A percentile compares a stretch with the other conserved stretches of the same genome.
Evolutionary conservation across 2,113 vertebrate genomes (phyloP).

Genomic region (Prionailurus bengalensis): DNA sequence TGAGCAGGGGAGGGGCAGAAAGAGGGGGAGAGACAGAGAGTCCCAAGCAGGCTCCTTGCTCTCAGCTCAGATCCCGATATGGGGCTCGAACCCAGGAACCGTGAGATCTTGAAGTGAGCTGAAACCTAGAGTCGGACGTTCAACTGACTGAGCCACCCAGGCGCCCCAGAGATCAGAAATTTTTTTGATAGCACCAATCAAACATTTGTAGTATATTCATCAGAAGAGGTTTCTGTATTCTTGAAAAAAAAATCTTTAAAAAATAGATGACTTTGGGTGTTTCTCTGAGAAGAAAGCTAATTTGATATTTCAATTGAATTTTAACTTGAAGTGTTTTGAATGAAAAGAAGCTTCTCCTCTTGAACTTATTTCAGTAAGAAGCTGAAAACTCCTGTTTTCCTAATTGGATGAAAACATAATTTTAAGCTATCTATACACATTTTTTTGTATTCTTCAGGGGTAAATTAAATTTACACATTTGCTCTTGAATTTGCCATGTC

Average conservation of each 20-base stretch:
- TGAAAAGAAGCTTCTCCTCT: not conserved
- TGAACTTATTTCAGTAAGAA: slow-evolving; percentile 48
- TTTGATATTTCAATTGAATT: slow-evolving; percentile 52
- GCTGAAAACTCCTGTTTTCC: slow-evolving; percentile 9
- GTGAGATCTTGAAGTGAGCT: too few relatives aligned
- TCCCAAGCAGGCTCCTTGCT: too few relatives aligned
- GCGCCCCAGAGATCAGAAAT: not conserved
- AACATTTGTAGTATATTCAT: slow-evolving; percentile 47
- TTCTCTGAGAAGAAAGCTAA: not conserved
- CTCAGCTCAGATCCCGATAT: too few relatives aligned
- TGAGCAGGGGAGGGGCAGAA: too few relatives aligned
- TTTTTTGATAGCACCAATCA: not conserved
- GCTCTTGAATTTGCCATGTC: not conserved
- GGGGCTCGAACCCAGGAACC: too few relatives aligned
- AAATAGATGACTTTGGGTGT: not conserved
- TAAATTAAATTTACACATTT: slow-evolving; percentile 64
- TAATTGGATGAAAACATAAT: not conserved
- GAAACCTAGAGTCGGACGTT: too few relatives aligned
- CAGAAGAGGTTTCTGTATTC: not conserved
- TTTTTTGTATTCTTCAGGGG: slow-evolving; percentile 45
- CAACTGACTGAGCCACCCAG: too few relatives aligned
- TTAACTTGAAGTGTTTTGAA: slow-evolving; percentile 37
- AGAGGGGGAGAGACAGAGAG: too few relatives aligned
- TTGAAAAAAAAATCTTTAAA: not conserved
- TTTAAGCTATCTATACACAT: slow-evolving; percentile 38